phyloP scores from a whole-genome alignment of 2,113 vertebrate species.

The Carassius gibelio region DNA sequence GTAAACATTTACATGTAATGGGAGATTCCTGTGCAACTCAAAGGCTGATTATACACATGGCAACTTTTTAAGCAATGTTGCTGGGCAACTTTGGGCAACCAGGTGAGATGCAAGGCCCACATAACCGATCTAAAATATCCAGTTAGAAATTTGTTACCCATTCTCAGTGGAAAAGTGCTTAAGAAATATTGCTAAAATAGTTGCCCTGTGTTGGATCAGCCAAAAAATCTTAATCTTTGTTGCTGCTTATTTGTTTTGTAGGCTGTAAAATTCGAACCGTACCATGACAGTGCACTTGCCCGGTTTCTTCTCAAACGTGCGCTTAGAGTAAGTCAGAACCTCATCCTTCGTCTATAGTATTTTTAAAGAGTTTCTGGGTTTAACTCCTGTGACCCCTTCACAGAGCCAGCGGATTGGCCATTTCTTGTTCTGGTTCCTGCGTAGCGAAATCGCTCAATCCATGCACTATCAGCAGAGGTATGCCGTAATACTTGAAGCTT shows the following conservation, averaged over 20 bases:
- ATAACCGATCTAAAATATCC: no score
- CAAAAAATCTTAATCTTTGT: not conserved
- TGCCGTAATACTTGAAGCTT: constrained; percentile 92
- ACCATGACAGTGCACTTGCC: constrained; percentile 94
- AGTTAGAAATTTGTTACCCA: no score
- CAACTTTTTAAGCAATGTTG: no score
- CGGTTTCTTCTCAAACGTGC: constrained; percentile 93
- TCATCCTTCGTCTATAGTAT: not conserved
- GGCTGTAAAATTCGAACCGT: constrained; percentile 99
- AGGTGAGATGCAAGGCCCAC: no score
- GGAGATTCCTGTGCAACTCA: not conserved
- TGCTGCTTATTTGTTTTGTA: constrained; percentile 57
- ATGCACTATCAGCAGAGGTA: constrained; percentile 97
- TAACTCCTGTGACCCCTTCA: constrained; percentile 1
- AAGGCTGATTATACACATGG: no score
- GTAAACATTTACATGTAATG: not conserved
- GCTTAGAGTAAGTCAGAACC: constrained; percentile 81
- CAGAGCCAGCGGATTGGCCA: constrained; percentile 97
- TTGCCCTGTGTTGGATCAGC: no score
- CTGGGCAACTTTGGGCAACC: no score
- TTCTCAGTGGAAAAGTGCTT: no score
- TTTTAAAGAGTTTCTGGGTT: not conserved
- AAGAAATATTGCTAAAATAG: no score
- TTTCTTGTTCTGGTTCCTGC: constrained; percentile 98
- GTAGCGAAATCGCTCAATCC: constrained; percentile 98